These are phyloP conservation scores for Achlya flavicornis DNA, from an alignment of 2,888 invertebrate genomes.

Conservation along the genomic window DNA sequence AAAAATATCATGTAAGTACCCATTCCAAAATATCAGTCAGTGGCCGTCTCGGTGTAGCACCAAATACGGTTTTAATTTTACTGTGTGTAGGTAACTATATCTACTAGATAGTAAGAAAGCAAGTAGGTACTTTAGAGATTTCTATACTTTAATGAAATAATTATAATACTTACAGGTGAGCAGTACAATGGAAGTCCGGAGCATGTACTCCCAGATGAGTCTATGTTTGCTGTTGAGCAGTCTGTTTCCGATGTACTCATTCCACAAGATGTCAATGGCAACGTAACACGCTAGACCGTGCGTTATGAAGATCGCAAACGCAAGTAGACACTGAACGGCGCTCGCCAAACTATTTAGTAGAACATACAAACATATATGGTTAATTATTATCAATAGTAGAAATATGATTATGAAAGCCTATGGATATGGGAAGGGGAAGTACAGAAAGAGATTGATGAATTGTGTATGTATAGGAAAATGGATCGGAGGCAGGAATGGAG, in stretches of 20 bases:
- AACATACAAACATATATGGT: background rate
- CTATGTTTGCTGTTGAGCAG: conserved; percentile 85
- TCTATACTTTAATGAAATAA: background rate
- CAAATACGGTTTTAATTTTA: too few species aligned
- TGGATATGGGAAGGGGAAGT: too few species aligned
- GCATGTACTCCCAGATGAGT: conserved; percentile 88
- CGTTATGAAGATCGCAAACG: conserved; percentile 93
- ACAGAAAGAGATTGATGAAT: too few species aligned
- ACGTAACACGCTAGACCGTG: conserved; percentile 98
- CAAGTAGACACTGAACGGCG: conserved; percentile 88
- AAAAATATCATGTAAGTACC: too few species aligned
- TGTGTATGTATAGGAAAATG: too few species aligned
- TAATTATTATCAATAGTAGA: background rate
- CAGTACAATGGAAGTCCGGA: conserved; percentile 90
- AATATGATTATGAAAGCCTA: too few species aligned
- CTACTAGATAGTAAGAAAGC: too few species aligned
- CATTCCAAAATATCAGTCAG: too few species aligned
- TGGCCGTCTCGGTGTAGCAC: too few species aligned
- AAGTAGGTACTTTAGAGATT: too few species aligned
- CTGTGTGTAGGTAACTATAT: too few species aligned
- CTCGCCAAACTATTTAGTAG: conserved; percentile 85
- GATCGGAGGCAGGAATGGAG: too few species aligned
- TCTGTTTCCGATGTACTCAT: conserved; percentile 85
- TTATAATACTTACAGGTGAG: conserved; percentile 90
- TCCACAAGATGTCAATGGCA: conserved; percentile 96